phyloP scores from a whole-genome alignment of 2,888 invertebrate species.

The Stegophylla sp. region DNA sequence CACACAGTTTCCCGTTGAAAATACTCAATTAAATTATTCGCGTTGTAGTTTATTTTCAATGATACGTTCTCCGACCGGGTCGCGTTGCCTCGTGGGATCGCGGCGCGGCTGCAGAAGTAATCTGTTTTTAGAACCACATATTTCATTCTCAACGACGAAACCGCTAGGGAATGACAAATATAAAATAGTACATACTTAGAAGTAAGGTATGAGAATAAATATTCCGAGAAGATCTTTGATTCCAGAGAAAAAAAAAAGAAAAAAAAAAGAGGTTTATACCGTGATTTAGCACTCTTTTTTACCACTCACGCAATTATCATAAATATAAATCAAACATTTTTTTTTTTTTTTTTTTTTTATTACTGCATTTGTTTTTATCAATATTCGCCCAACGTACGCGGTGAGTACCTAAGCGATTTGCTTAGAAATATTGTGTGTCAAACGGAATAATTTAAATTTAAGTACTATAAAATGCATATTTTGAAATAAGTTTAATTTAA shows the following conservation, averaged over 20 bases:
- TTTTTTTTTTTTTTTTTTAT: no score
- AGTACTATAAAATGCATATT: no score
- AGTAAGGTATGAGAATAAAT: slow-evolving; percentile 15
- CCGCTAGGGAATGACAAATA: slow-evolving; percentile 51
- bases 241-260: no score
- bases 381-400: no score
- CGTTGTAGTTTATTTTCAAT: slow-evolving; percentile 52
- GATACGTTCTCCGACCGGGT: slow-evolving; percentile 39
- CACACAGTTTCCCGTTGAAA: slow-evolving; percentile 10
- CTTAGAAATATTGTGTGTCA: no score
- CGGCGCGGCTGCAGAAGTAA: slow-evolving; percentile 33
- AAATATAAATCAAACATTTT: background rate
- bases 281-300: slow-evolving; percentile 1
- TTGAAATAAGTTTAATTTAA: no score
- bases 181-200: slow-evolving; percentile 49
- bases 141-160: slow-evolving; percentile 48
- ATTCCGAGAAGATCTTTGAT: slow-evolving; percentile 3
- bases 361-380: no score
- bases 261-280: slow-evolving; percentile 11
- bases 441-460: no score
- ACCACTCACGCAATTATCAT: background rate
- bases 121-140: slow-evolving; percentile 49
- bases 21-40: slow-evolving; percentile 44
- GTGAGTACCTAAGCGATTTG: no score
- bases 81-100: slow-evolving; percentile 46